A percentile compares a stretch with the other conserved stretches of the same genome.
Evolutionary conservation across 2,888 invertebrate species (phyloP).

Genomic region (Synergus laeviventris): DNA sequence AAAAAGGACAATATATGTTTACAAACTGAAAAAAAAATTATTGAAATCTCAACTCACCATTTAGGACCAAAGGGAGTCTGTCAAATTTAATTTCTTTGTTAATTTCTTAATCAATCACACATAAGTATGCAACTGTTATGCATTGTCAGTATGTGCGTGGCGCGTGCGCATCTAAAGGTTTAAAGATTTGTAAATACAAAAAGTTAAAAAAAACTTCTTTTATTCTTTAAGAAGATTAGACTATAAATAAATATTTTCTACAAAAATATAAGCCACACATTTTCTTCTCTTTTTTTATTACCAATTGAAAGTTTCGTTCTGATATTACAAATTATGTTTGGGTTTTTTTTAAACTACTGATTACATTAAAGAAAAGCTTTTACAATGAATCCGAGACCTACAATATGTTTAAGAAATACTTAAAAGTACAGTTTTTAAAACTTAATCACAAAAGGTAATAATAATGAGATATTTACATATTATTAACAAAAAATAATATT

Average conservation of each 20-base stretch:
- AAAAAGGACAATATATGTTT: too few species aligned
- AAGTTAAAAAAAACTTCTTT: too few species aligned
- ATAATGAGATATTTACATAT: conserved; percentile 7
- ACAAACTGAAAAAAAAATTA: too few species aligned
- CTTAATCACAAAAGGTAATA: neutral
- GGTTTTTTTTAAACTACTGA: neutral
- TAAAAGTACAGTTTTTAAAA: conserved; percentile 25
- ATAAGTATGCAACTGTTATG: too few species aligned
- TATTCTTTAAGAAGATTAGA: neutral
- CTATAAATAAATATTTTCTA: neutral
- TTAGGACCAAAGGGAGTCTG: too few species aligned
- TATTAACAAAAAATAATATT: neutral
- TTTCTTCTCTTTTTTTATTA: neutral
- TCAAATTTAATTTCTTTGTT: too few species aligned
- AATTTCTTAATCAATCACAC: too few species aligned
- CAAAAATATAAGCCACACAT: neutral
- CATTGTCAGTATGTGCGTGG: too few species aligned
- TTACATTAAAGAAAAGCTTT: neutral
- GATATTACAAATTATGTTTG: neutral
- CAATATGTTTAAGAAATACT: conserved; percentile 5
- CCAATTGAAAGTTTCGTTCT: neutral
- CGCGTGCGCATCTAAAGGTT: too few species aligned
- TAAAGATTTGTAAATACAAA: too few species aligned
- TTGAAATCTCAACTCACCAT: too few species aligned
- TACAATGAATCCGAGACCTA: neutral